Evolutionary conservation across 2,888 invertebrate genomes (phyloP).

Genomic region (Noctua comes): DNA sequence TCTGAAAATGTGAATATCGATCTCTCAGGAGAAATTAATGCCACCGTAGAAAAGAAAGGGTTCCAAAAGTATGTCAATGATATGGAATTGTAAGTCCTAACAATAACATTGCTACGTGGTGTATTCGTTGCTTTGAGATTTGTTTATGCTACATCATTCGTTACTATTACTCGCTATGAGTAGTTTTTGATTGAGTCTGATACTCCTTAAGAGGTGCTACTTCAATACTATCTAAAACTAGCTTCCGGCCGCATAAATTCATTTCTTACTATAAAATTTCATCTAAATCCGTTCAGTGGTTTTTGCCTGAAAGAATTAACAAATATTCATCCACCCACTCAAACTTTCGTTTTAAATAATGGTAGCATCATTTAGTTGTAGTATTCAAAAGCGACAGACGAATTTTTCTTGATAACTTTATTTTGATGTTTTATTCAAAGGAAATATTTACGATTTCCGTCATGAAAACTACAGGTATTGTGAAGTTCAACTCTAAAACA

Average conservation of each 20-base stretch:
- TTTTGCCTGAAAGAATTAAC: background rate
- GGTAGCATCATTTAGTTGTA: background rate
- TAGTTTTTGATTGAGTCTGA: slow-evolving; percentile 15
- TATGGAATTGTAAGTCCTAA: slow-evolving; percentile 86
- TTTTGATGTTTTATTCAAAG: background rate
- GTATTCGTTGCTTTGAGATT: slow-evolving; percentile 61
- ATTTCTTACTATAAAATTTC: background rate
- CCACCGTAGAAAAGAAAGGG: slow-evolving; percentile 85
- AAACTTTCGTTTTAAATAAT: background rate
- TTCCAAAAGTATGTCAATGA: slow-evolving; percentile 90
- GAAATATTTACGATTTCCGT: background rate
- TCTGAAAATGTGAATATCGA: slow-evolving; percentile 88
- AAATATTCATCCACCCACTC: background rate
- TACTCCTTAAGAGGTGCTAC: background rate
- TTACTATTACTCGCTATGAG: slow-evolving; percentile 42
- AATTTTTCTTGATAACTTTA: background rate
- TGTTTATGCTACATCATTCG: slow-evolving; percentile 54
- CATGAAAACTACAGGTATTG: background rate
- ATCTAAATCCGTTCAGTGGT: background rate
- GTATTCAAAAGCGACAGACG: background rate
- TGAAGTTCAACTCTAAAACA: background rate
- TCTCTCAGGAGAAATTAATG: slow-evolving; percentile 87
- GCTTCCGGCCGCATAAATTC: background rate
- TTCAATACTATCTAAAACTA: slow-evolving; percentile 3
- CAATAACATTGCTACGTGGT: slow-evolving; percentile 78